Percentiles rank a stretch among this genome's conserved stretches.
Conservation (phyloP, 1,140 invertebrate species). For the Aporrectodea caliginosa region DNA sequence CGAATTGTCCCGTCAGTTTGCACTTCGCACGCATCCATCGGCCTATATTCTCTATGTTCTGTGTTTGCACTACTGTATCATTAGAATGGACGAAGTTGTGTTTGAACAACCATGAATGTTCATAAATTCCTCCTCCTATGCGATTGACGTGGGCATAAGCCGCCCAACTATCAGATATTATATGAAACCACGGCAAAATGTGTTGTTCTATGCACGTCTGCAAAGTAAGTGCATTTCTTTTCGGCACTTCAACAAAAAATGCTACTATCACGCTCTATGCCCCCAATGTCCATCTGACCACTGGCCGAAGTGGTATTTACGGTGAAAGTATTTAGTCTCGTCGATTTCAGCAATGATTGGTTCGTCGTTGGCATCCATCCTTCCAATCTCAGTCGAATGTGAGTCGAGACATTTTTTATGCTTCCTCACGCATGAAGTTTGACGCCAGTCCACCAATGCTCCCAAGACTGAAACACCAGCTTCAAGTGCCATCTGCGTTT, state of each 20-base stretch:
- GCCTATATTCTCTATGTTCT: conserved; percentile 13
- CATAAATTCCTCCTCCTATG: conserved; percentile 11
- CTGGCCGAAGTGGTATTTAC: too few species aligned
- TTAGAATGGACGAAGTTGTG: conserved; percentile 7
- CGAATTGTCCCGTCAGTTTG: background rate
- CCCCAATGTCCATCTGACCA: too few species aligned
- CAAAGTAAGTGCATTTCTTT: background rate
- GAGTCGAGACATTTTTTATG: too few species aligned
- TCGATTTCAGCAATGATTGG: too few species aligned
- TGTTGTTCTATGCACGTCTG: background rate
- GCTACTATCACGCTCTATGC: background rate
- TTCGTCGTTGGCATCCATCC: too few species aligned
- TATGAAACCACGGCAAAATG: conserved; percentile 15
- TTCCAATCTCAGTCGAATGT: too few species aligned
- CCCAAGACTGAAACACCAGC: too few species aligned
- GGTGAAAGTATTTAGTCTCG: too few species aligned
- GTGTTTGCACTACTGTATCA: background rate
- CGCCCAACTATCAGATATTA: conserved; percentile 19
- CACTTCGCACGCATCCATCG: background rate
- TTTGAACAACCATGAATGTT: conserved; percentile 18
- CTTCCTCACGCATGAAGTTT: too few species aligned
- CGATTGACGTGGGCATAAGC: conserved; percentile 5
- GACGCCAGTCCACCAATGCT: too few species aligned
- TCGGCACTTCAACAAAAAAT: background rate
- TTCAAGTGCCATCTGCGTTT: too few species aligned